phyloP scores from a whole-genome alignment of 2,888 invertebrate species.

The Drosophila formosana region DNA sequence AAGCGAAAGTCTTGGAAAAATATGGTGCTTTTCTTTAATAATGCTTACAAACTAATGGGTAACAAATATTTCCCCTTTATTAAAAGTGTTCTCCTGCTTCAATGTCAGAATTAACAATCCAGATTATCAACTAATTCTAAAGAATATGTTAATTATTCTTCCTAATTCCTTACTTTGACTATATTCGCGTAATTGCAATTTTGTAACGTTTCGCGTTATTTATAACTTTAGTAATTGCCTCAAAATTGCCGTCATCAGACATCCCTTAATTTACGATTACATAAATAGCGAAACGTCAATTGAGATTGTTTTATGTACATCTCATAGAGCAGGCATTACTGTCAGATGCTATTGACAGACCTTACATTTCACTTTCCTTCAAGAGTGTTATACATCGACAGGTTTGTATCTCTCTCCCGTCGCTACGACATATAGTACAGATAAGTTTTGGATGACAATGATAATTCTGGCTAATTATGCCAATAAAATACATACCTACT shows the following conservation, averaged over 20 bases:
- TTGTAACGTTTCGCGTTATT: conserved; percentile 30
- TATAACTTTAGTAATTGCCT: conserved; percentile 32
- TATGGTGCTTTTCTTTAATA: not conserved
- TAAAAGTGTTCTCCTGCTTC: not conserved
- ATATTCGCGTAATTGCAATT: conserved; percentile 1
- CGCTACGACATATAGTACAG: conserved; percentile 37
- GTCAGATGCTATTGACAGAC: conserved; percentile 34
- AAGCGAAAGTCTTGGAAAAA: conserved; percentile 1
- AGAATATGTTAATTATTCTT: not conserved
- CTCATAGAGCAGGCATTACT: conserved; percentile 9
- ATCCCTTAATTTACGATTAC: conserved; percentile 31
- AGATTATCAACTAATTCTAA: not conserved
- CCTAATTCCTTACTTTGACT: not conserved
- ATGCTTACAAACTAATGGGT: not conserved
- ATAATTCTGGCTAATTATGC: conserved; percentile 64
- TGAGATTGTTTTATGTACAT: conserved; percentile 25
- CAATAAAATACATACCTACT: conserved; percentile 55
- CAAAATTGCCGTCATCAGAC: conserved; percentile 24
- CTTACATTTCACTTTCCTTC: conserved; percentile 55
- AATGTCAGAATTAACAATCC: not conserved
- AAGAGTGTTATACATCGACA: conserved; percentile 38
- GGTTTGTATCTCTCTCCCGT: conserved; percentile 28
- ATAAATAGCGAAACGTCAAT: conserved; percentile 41
- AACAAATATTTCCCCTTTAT: not conserved
- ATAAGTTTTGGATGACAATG: conserved; percentile 47